Base-by-base conservation (phyloP, 2,113 vertebrate species). In the Stegostoma tigrinum region DNA sequence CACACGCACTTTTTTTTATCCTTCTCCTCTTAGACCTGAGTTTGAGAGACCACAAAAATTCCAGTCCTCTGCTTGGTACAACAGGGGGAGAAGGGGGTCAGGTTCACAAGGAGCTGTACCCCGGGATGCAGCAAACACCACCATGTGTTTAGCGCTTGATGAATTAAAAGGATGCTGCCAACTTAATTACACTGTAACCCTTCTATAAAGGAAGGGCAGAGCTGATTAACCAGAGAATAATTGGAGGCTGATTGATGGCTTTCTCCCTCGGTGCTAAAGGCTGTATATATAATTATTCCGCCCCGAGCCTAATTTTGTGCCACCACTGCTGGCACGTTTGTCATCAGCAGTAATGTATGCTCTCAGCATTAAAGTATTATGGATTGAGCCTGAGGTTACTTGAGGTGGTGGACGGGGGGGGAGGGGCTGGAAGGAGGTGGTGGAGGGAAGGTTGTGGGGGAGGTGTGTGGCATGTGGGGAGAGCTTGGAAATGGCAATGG, bases 151-250 rank as follows among this genome's bases (percentile, higher is more conserved):
- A 98, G 97, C 98, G 97, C 98, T 98, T 98, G 98, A 98, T 98
- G 98, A 98, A 98, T 98, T 98, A 98, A 98, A 98, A 98, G 98
- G 97, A 98, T 98, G 98, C 98, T 98, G 98, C 98, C 98, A 98
- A 98, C 98, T 98, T 98, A 98, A 98, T 98, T 98, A 98, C 97
- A 98, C 97, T 98, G 98, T 98, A 98, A 98, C 98, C 98, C 98
- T 98, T 98, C 98, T 98, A 98, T 98, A 98, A 98, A 98, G 97
- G 97, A 98, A 98, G 98, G 98, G 98, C 98, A 98, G 97, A 98
- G 97, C 98, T 98, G 98, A 98, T 98, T 98, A 98, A 98, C 98
- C 98, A 98, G 97, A 98, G 98, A 98, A 98, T 98, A 98, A 98
- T 98, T 98, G 98, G 98, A 97, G 97, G 96, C 97, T 98, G 98